These are phyloP conservation scores for Plutomurus gul DNA, from an alignment of 1,140 invertebrate genomes.

Conservation along the genomic window DNA sequence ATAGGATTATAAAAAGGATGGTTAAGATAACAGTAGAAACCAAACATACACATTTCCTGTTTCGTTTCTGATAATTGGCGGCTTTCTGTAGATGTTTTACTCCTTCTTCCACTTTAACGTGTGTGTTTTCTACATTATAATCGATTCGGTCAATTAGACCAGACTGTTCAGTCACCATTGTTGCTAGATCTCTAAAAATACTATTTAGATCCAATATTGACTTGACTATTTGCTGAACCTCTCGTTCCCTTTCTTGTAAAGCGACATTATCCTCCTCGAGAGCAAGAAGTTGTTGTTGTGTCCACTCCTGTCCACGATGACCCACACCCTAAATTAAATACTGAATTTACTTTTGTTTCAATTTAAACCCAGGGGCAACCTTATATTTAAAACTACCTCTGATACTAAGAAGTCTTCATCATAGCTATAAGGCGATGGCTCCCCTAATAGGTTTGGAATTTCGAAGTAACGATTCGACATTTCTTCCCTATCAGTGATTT, in stretches of 20 bases:
- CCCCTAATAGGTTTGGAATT: slow-evolving; percentile 44
- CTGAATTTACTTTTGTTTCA: too few relatives aligned
- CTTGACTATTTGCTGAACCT: slow-evolving; percentile 87
- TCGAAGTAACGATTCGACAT: slow-evolving; percentile 83
- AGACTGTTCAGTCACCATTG: slow-evolving; percentile 77
- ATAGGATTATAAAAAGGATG: slow-evolving; percentile 48
- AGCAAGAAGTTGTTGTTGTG: slow-evolving; percentile 73
- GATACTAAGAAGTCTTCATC: slow-evolving; percentile 51
- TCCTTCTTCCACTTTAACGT: slow-evolving; percentile 82
- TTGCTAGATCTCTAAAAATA: slow-evolving; percentile 79
- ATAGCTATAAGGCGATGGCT: slow-evolving; percentile 44
- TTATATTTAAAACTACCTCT: slow-evolving; percentile 38
- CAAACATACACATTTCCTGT: slow-evolving; percentile 69
- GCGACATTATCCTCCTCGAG: slow-evolving; percentile 80
- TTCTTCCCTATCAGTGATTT: slow-evolving; percentile 85
- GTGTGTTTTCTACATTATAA: slow-evolving; percentile 87
- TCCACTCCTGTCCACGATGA: slow-evolving; percentile 62
- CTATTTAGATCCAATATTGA: slow-evolving; percentile 92
- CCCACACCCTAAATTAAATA: slow-evolving; percentile 54
- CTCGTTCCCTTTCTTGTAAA: slow-evolving; percentile 80
- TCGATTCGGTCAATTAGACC: slow-evolving; percentile 95
- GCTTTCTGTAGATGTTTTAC: slow-evolving; percentile 81
- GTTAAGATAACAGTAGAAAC: slow-evolving; percentile 50
- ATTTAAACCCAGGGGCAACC: too few relatives aligned
- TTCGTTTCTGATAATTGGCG: slow-evolving; percentile 81